These are phyloP conservation scores for Hystrix brachyura DNA, from an alignment of 2,113 vertebrate species.

Conservation along the genomic window DNA sequence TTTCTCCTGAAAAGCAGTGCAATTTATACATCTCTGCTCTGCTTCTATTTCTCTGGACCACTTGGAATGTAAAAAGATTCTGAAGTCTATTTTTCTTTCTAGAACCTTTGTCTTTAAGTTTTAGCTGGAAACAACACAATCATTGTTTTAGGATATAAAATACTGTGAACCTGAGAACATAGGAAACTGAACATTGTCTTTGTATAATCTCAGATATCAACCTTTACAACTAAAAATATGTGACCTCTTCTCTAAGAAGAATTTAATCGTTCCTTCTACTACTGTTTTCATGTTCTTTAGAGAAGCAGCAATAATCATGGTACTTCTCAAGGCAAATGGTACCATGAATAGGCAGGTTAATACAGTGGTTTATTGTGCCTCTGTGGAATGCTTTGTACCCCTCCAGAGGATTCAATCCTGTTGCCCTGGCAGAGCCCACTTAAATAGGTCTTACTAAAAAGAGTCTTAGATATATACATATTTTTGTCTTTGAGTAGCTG, in stretches of 20 bases:
- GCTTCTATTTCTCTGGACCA: background rate
- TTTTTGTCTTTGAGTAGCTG: background rate
- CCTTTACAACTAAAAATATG: conserved; percentile 21
- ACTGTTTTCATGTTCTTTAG: conserved; percentile 18
- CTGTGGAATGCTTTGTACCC: background rate
- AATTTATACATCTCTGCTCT: background rate
- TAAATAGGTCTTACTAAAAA: background rate
- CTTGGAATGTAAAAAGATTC: background rate
- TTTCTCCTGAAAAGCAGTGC: background rate
- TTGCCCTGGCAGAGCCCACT: background rate
- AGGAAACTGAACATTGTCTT: background rate
- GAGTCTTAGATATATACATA: background rate
- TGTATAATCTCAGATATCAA: conserved; percentile 32
- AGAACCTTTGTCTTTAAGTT: background rate
- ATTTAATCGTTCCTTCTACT: conserved; percentile 4
- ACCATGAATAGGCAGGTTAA: background rate
- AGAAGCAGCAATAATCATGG: background rate
- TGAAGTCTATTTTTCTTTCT: background rate
- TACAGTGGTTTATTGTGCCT: background rate
- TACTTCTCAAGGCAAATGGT: background rate
- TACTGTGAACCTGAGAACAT: background rate
- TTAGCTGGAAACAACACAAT: background rate
- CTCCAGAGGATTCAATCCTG: background rate
- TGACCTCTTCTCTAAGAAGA: background rate
- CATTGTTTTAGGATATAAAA: background rate